Base-by-base conservation (phyloP, 2,888 invertebrate species). In the Pseudanteris insignis region DNA sequence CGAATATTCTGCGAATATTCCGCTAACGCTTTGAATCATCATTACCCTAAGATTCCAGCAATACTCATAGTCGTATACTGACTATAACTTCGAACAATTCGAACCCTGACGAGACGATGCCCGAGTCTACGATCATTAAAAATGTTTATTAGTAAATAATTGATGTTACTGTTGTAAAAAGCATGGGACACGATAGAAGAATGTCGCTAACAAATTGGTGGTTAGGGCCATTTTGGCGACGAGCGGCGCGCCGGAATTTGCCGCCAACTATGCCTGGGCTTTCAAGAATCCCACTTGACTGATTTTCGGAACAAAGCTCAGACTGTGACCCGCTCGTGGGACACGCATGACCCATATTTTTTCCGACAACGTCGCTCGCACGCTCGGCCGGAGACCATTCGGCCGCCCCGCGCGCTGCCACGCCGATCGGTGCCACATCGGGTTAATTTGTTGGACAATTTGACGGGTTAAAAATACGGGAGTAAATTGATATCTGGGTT, bases 201-300 rank as follows among this genome's bases (percentile, higher is more conserved):
- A 73, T 73, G 72, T 64, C 62, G 54, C 53, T 65, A 68, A 70
- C 73, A 74, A 74, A 74, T 74, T 72, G 67, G 67, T 70, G 73
- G 72, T 72, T 73, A 69, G 70, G 72, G 73, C 73, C 70, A 70
- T 60, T 63, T 64, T 48, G 64, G 36, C 53, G 61, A 59, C 48
- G 59, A 55, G 51, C 61, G 51, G 44, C 47, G 54, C 32, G 26
- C 32, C 54, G 58, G 60, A 65, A 65, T 63, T 57, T 47, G 47
- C 43, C 48, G 37, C 13, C 14, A 48, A 53, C 41, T 53, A 53
- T 53, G 33, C 59, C 53, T 46, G 14, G 2, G 41, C 24, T 51
- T 51, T 59, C 34, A 51, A 46, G 59, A 58, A 59, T 59, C 32
- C 32, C 38, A 12, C 29, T 41, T 25, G 40, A 40, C 15, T 46